These are phyloP conservation scores for Pristis pectinata DNA, from an alignment of 2,797 vertebrate species.

Conservation along the genomic window DNA sequence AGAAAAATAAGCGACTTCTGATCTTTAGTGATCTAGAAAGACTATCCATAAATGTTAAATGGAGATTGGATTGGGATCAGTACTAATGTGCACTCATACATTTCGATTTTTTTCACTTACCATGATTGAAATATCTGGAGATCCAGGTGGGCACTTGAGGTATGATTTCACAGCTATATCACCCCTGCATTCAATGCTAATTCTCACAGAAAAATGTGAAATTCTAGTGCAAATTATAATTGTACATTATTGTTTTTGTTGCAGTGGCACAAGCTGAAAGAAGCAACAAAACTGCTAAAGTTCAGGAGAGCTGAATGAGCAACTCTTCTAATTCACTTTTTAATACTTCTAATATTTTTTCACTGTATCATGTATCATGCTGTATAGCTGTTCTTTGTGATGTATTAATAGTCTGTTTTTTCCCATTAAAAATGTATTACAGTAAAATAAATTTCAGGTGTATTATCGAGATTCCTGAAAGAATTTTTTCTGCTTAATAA, in stretches of 20 bases:
- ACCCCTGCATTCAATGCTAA: not conserved
- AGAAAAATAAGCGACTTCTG: not conserved
- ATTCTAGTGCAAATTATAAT: not conserved
- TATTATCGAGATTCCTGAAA: conserved; percentile 45
- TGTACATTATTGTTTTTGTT: conserved; percentile 37
- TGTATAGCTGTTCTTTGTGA: conserved; percentile 37
- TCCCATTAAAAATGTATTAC: not conserved
- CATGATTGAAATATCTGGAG: not conserved
- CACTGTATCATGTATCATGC: not conserved
- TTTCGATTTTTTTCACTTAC: not conserved
- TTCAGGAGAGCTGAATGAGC: conserved; percentile 45
- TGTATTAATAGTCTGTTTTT: conserved; percentile 47
- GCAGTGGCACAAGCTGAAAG: conserved; percentile 47
- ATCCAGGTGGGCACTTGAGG: not conserved
- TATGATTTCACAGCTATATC: not conserved
- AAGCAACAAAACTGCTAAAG: conserved; percentile 35
- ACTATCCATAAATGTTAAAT: not conserved
- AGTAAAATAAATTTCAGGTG: not conserved
- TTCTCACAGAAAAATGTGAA: not conserved
- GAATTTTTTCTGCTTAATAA: conserved; percentile 52
- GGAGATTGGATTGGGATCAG: not conserved
- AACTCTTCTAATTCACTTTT: not conserved
- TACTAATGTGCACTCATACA: not conserved
- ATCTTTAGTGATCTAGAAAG: not conserved
- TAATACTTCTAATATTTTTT: not conserved